Percentiles rank a stretch among this genome's conserved stretches.
These are phyloP conservation scores for Steatornis caripensis DNA, from an alignment of 2,113 vertebrate genomes.

Conservation along the genomic window DNA sequence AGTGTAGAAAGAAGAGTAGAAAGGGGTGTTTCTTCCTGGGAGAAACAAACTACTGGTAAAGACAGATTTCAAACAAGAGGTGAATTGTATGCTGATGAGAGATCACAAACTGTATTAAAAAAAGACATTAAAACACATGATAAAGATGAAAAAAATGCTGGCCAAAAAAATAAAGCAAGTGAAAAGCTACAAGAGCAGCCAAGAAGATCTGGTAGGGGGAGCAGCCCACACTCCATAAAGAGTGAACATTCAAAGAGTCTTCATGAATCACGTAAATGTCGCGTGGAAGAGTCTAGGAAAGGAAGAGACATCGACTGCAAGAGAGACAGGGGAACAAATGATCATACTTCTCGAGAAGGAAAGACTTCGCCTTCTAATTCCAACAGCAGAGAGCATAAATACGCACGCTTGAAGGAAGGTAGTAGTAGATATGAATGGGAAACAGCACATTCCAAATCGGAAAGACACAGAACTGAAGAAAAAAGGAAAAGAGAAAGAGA, in stretches of 20 bases:
- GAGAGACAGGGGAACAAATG: slow-evolving; percentile 60
- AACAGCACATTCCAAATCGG: slow-evolving; percentile 55
- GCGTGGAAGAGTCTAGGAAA: slow-evolving; percentile 58
- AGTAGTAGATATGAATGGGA: slow-evolving; percentile 55
- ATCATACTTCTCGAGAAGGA: slow-evolving; percentile 57
- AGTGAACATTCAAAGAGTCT: slow-evolving; percentile 49
- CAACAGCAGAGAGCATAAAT: slow-evolving; percentile 61
- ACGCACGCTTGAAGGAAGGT: slow-evolving; percentile 3
- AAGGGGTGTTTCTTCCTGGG: slow-evolving; percentile 39
- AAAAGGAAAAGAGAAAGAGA: slow-evolving; percentile 75
- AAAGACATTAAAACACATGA: slow-evolving; percentile 66
- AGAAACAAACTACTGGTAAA: slow-evolving; percentile 63
- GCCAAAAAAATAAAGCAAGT: slow-evolving; percentile 36
- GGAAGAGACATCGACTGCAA: slow-evolving; percentile 55
- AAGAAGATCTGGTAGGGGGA: slow-evolving; percentile 64
- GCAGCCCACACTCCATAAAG: slow-evolving; percentile 54
- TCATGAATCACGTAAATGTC: slow-evolving; percentile 62
- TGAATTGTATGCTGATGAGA: slow-evolving; percentile 62
- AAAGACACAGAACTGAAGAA: slow-evolving; percentile 73
- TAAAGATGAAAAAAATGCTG: slow-evolving; percentile 67
- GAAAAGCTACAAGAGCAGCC: slow-evolving; percentile 65
- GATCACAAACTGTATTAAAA: slow-evolving; percentile 52
- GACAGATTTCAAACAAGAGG: slow-evolving; percentile 57
- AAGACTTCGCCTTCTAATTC: slow-evolving; percentile 51
- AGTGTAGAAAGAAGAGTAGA: slow-evolving; percentile 56